phyloP scores from a whole-genome alignment of 2,113 vertebrate species.

The Atherinomorus stipes region DNA sequence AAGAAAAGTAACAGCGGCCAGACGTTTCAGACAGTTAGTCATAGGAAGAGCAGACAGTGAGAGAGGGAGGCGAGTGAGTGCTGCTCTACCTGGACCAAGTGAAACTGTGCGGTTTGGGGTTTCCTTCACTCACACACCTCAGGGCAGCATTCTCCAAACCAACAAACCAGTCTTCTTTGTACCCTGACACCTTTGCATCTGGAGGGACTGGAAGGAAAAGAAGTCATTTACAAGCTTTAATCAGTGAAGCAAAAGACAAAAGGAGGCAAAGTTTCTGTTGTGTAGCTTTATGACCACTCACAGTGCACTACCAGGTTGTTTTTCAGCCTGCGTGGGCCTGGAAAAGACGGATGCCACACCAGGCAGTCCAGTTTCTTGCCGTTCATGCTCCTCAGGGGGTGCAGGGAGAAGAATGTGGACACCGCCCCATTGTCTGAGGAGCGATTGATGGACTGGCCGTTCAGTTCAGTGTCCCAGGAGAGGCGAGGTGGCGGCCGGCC shows the following conservation, averaged over 20 bases:
- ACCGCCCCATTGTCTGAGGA: conserved; percentile 79
- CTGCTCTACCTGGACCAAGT: conserved; percentile 89
- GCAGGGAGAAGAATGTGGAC: conserved; percentile 86
- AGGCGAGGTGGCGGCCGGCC: conserved; percentile 85
- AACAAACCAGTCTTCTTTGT: conserved; percentile 63
- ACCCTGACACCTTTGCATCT: conserved; percentile 70
- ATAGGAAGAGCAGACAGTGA: conserved; percentile 46
- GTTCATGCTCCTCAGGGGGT: conserved; percentile 89
- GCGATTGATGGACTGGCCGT: conserved; percentile 75
- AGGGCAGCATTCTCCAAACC: conserved; percentile 73
- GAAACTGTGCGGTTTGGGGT: conserved; percentile 85
- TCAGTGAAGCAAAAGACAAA: background rate
- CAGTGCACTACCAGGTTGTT: conserved; percentile 88
- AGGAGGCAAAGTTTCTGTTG: background rate
- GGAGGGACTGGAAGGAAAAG: conserved; percentile 75
- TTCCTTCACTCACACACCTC: conserved; percentile 82
- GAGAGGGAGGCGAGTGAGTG: conserved; percentile 18
- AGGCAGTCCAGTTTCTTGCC: conserved; percentile 90
- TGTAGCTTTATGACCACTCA: conserved; percentile 67
- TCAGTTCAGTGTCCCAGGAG: conserved; percentile 89
- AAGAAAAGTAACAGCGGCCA: conserved; percentile 26
- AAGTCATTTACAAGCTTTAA: background rate
- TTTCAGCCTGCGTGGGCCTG: conserved; percentile 80
- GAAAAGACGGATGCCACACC: conserved; percentile 85
- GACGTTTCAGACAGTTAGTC: conserved; percentile 64